Evolutionary conservation across 1,140 invertebrate species (phyloP).

Genomic region (Papilio polytes): DNA sequence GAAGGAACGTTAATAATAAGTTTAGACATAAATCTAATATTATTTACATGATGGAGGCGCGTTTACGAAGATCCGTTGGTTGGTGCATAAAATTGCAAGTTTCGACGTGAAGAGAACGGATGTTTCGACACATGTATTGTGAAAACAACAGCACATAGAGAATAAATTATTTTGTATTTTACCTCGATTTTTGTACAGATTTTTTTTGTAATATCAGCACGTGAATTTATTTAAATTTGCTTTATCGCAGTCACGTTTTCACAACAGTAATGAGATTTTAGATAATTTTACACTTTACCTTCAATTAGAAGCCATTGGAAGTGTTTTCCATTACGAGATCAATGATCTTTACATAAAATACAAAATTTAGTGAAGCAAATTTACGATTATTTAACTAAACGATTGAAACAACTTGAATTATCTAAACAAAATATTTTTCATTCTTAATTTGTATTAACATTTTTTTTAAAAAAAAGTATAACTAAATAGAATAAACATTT

Average conservation of each 20-base stretch:
- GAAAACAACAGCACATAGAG: neutral
- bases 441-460: neutral
- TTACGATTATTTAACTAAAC: too few relatives aligned
- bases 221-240: neutral
- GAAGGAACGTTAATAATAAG: neutral
- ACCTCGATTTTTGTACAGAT: neutral
- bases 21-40: neutral
- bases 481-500: neutral
- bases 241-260: neutral
- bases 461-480: neutral
- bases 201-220: neutral
- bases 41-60: neutral
- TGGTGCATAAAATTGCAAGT: conserved; percentile 12
- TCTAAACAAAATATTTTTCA: neutral
- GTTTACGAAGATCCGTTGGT: neutral
- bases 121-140: conserved; percentile 19
- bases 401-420: neutral
- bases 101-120: conserved; percentile 17
- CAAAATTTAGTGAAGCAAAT: too few relatives aligned
- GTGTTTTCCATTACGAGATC: too few relatives aligned
- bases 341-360: too few relatives aligned
- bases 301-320: too few relatives aligned
- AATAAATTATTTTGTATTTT: neutral
- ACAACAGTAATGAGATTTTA: neutral
- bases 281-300: too few relatives aligned